Evolutionary conservation across 2,888 invertebrate genomes (phyloP), one percentile per base, ranked within the genome.

Genomic region (Acleris cristana): DNA sequence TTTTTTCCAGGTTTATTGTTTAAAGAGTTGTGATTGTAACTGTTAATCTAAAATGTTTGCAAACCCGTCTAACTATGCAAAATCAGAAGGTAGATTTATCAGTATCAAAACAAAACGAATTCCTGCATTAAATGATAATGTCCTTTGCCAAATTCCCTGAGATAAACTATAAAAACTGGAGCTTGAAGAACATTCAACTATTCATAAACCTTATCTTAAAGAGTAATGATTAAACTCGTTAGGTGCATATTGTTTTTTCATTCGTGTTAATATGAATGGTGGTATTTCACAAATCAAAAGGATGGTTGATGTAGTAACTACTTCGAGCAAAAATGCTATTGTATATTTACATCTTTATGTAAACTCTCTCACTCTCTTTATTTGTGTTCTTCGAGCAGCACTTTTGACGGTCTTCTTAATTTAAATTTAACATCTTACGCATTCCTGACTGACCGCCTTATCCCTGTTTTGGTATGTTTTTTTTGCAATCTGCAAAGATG

Each of bases 1-100:
- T 1, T 40, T 69, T 72, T 72, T 71, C 72, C 71, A 71, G 73
- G 73, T 71, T 73, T 71, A 76, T 73, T 73, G 77, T 73, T 74
- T 80, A 80, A 74, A 74, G 77, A 81, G 78, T 81, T 78, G 74
- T 74, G 73, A 71, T 70, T 6, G 26, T 26, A 8, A 26, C 26
- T 26, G 26, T 63, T 65, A 69, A 77, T 72, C n/a, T 16, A n/a
- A 56, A 45, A 49, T 21, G 44, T 49, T 59, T 54, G 53, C 65
- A 53, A 18, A 54, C 48, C 26, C 34, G n/a, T 26, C 44, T 14
- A 54, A 60, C 48, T 49, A 60, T 49, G 12, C 60, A 40, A 60
- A 40, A 56, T 56, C 23, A 48, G 54, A 30, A 8, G 8, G 8
- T 30, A 34, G 3, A 2, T 34, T 34, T 10, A 10, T 34, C 34